Base-by-base conservation (phyloP, 1,140 invertebrate species). In the Uloborus diversus region DNA sequence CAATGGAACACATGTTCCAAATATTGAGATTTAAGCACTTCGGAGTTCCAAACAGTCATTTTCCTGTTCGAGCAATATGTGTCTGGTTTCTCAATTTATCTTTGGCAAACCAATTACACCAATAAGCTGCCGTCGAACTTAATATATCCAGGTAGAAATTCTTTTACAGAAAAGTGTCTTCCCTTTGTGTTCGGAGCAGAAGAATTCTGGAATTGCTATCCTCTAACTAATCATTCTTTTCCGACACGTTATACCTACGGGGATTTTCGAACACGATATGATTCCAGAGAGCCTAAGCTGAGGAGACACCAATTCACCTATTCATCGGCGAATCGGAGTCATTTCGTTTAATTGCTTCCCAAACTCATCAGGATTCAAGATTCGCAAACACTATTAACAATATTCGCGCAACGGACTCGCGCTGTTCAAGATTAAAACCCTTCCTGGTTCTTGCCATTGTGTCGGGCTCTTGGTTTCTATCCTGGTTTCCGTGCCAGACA, bases 341-440 rank as follows among this genome's bases (percentile, higher is more conserved):
- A 73, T 73, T 61, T 59, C 69, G 56, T 73, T 73, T 73, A 73
- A 73, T 73, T 73, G 69, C 69, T 73, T 61, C 33, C 28, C 69
- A 61, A 73, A 73, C 69, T 73, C 69, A 73, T 73, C 69, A 73
- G 57, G 53, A 73, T 73, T 73, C 69, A 61, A 61, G 57, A 61
- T 73, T 61, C 56, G 25, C 69, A 73, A 73, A 73, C 69, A 61
- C 59, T 73, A 73, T 73, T 73, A 73, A 57, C 69, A 61, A 73
- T 73, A 61, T 73, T 73, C 69, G 69, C 53, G 42, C n/a, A 23
- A 30, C 35, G 23, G 56, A 17, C 56, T 47, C n/a, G n/a, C n/a
- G n/a, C 53, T 73, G 49, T 61, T 73, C 56, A 61, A 49, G 69
- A 73, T 73, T 73, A 73, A 61, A 61, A 61, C 49, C 69, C 69